A percentile compares a stretch with the other conserved stretches of the same genome.
phyloP scores from a whole-genome alignment of 2,113 vertebrate genomes.

The Canis aureus region DNA sequence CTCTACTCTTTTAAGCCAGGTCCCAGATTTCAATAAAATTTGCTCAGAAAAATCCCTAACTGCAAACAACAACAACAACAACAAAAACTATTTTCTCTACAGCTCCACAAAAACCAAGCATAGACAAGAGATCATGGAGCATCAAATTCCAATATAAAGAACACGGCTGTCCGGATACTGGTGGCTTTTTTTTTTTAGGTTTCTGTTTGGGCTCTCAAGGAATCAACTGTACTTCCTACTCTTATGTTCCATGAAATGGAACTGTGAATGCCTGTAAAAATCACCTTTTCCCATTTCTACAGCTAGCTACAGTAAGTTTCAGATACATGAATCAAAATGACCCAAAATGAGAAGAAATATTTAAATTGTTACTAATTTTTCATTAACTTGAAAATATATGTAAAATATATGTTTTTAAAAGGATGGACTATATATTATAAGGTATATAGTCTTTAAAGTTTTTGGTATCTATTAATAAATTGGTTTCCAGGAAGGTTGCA shows the following conservation, averaged over 20 bases:
- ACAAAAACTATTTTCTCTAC: background rate
- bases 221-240: background rate
- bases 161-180: background rate
- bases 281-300: background rate
- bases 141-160: background rate
- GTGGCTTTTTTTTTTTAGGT: background rate
- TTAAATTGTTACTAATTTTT: background rate
- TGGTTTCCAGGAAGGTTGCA: background rate
- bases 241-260: background rate
- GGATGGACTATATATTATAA: background rate
- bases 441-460: background rate
- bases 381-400: background rate
- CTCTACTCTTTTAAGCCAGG: background rate
- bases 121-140: background rate
- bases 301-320: background rate
- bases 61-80: background rate
- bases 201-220: background rate
- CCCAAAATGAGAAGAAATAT: background rate
- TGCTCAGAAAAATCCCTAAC: background rate
- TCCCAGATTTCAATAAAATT: background rate
- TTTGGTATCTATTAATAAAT: background rate
- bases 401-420: background rate
- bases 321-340: background rate
- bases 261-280: background rate
- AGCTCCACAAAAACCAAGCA: background rate